A percentile compares a stretch with the other conserved stretches of the same genome.
Evolutionary conservation across 2,797 vertebrate species (phyloP).

Genomic region (Gymnodraco acuticeps): DNA sequence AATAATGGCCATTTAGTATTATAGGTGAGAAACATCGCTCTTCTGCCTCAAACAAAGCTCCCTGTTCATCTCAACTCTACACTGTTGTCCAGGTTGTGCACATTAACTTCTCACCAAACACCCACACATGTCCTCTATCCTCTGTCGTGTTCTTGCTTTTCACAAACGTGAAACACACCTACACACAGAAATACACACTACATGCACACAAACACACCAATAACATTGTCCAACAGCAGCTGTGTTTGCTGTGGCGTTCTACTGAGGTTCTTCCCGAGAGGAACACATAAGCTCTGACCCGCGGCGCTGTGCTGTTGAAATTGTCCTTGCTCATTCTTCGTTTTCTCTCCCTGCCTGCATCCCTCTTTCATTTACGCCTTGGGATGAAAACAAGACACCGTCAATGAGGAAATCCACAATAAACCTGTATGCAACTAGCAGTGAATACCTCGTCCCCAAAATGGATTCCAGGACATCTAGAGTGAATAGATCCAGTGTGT

Average conservation of each 20-base stretch:
- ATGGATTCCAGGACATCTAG: constrained; percentile 55
- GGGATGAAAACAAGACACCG: constrained; percentile 69
- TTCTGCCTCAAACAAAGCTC: constrained; percentile 29
- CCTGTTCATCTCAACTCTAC: constrained; percentile 23
- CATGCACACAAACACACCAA: constrained; percentile 9
- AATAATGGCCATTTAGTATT: no score
- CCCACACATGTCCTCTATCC: constrained; percentile 43
- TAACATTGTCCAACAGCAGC: constrained; percentile 60
- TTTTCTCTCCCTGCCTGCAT: constrained; percentile 32
- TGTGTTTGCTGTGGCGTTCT: constrained; percentile 73
- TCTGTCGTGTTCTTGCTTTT: constrained; percentile 22
- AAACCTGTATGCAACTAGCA: constrained; percentile 32
- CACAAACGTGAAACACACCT: constrained; percentile 22
- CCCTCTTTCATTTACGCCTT: constrained; percentile 55
- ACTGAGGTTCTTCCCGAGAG: constrained; percentile 65
- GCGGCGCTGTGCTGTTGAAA: constrained; percentile 64
- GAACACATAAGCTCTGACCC: constrained; percentile 75
- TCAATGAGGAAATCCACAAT: constrained; percentile 52
- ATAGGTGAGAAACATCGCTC: background rate
- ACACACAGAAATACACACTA: constrained; percentile 8
- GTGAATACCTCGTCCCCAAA: constrained; percentile 37
- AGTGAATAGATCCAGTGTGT: constrained; percentile 41
- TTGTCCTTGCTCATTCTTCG: constrained; percentile 62
- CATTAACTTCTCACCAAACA: constrained; percentile 46
- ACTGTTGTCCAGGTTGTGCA: constrained; percentile 45